Evolutionary conservation across 2,113 vertebrate genomes (phyloP).

Genomic region (Chlorodrepanis virens): DNA sequence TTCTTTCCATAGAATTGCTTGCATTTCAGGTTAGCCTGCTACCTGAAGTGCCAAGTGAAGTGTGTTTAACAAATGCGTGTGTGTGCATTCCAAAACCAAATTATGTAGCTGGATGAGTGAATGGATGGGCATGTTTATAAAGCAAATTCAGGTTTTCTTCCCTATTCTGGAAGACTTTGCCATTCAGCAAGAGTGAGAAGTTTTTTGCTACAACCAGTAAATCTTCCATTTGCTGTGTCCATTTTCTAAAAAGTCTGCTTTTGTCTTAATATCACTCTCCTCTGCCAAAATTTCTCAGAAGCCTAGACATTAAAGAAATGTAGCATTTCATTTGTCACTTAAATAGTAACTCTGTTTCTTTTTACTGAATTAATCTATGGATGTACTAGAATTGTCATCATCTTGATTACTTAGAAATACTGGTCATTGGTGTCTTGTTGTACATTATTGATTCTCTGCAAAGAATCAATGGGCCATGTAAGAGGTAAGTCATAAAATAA

Average conservation of each 20-base stretch:
- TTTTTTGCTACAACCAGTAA: neutral
- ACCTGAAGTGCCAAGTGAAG: slow-evolving; percentile 37
- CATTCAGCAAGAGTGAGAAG: neutral
- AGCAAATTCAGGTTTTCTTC: neutral
- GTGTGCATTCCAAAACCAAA: neutral
- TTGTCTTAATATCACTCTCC: neutral
- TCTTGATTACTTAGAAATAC: neutral
- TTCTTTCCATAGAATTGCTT: neutral
- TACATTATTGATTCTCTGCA: neutral
- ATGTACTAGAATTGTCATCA: neutral
- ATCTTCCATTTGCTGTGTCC: neutral
- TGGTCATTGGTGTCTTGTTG: neutral
- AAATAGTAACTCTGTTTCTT: neutral
- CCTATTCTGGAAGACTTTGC: neutral
- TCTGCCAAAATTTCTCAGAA: neutral
- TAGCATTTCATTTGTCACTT: neutral
- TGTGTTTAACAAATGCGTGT: neutral
- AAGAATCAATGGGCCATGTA: neutral
- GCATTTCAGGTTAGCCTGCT: slow-evolving; percentile 5
- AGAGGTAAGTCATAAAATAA: slow-evolving; percentile 14
- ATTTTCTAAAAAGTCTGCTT: neutral
- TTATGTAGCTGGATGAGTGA: neutral
- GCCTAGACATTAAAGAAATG: neutral
- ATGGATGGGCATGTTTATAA: neutral
- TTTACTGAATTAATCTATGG: neutral